Percentiles rank a stretch among this genome's conserved stretches.
phyloP scores from a whole-genome alignment of 2,113 vertebrate genomes.

The Neofelis nebulosa region DNA sequence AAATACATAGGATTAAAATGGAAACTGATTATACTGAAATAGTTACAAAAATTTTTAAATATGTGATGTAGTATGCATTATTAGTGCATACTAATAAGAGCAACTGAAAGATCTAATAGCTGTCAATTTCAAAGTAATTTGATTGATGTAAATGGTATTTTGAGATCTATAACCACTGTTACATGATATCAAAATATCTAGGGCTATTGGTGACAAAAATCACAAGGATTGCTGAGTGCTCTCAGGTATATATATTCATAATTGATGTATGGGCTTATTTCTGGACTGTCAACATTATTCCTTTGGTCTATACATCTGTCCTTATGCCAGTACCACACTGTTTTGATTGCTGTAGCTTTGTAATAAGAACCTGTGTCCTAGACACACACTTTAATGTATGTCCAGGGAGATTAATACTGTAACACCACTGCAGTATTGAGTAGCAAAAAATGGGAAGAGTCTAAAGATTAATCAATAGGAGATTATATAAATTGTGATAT shows the following conservation, averaged over 20 bases:
- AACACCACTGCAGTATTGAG: not conserved
- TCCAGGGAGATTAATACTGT: not conserved
- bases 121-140: slow-evolving; percentile 3
- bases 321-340: not conserved
- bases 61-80: not conserved
- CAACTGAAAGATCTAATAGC: not conserved
- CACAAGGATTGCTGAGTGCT: not conserved
- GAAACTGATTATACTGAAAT: not conserved
- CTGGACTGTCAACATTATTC: not conserved
- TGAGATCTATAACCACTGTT: not conserved
- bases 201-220: not conserved
- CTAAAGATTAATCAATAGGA: slow-evolving; percentile 8
- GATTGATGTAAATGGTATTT: not conserved
- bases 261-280: not conserved
- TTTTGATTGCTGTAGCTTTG: not conserved
- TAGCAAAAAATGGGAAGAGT: not conserved
- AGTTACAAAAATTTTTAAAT: not conserved
- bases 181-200: not conserved
- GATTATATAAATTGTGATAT: not conserved
- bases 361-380: not conserved
- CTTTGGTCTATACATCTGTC: not conserved
- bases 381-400: not conserved
- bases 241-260: not conserved
- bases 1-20: not conserved
- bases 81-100: not conserved